A percentile compares a stretch with the other conserved stretches of the same genome.
Evolutionary conservation across 2,797 vertebrate species (phyloP).

Genomic region (Arremon aurantiirostris): DNA sequence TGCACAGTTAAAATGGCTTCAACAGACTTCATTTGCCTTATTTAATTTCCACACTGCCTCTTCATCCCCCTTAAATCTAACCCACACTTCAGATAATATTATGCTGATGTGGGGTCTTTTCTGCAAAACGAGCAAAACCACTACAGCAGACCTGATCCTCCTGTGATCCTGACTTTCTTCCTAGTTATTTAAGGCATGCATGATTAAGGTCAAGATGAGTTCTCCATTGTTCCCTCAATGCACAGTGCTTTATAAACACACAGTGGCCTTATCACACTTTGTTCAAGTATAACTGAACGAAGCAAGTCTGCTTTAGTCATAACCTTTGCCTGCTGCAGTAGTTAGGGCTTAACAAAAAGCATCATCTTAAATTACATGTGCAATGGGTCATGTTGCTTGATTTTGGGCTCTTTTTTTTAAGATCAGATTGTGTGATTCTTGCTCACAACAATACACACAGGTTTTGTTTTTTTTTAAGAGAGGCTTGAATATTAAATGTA

Average conservation of each 20-base stretch:
- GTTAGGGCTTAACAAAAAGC: slow-evolving; percentile 27
- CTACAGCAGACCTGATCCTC: background rate
- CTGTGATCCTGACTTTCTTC: background rate
- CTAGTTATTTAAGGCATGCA: background rate
- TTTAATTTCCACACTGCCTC: slow-evolving; percentile 60
- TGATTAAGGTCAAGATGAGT: background rate
- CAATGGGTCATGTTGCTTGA: slow-evolving; percentile 62
- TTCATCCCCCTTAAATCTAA: slow-evolving; percentile 23
- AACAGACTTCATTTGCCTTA: slow-evolving; percentile 66
- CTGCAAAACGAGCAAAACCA: background rate
- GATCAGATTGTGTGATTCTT: slow-evolving; percentile 38
- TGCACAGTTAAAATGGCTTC: slow-evolving; percentile 67
- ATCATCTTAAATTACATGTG: slow-evolving; percentile 56
- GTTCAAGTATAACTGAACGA: background rate
- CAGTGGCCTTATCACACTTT: background rate
- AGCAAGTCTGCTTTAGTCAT: background rate
- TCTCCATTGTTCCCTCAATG: background rate
- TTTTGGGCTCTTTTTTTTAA: background rate
- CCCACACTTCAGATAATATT: background rate
- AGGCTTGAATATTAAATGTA: slow-evolving; percentile 76
- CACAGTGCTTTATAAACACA: background rate
- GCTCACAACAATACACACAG: slow-evolving; percentile 52
- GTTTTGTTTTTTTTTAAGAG: slow-evolving; percentile 22
- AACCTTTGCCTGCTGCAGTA: slow-evolving; percentile 7
- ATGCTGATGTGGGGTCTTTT: background rate